Evolutionary conservation across 1,140 invertebrate species (phyloP).

Genomic region (Trachymyrmex septentrionalis): DNA sequence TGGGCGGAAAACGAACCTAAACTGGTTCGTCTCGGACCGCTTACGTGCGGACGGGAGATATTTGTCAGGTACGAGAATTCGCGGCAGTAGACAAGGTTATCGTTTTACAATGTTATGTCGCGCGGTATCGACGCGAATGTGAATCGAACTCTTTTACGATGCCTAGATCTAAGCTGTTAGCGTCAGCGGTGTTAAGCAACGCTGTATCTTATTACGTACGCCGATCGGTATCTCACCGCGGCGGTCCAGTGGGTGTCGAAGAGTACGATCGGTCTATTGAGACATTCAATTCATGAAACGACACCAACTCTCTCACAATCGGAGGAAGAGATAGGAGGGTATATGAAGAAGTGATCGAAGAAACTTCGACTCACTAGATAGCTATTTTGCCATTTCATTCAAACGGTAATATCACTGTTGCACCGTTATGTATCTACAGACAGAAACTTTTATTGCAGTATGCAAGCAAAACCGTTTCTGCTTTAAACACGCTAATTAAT

Average conservation of each 20-base stretch:
- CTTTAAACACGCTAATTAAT: not conserved
- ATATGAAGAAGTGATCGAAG: constrained; percentile 16
- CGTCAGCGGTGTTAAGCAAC: constrained; percentile 12
- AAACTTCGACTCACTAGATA: constrained; percentile 21
- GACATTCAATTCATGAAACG: constrained; percentile 34
- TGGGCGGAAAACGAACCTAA: constrained; percentile 19
- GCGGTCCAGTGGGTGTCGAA: constrained; percentile 33
- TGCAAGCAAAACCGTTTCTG: not conserved
- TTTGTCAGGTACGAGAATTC: constrained; percentile 40
- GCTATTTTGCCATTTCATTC: constrained; percentile 24
- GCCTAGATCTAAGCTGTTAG: constrained; percentile 21
- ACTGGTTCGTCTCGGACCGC: constrained; percentile 18
- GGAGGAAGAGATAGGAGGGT: constrained; percentile 8
- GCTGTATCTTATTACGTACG: constrained; percentile 25
- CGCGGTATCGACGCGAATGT: constrained; percentile 26
- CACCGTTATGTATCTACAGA: constrained; percentile 1
- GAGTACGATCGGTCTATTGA: constrained; percentile 19
- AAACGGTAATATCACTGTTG: not conserved
- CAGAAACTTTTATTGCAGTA: constrained; percentile 4
- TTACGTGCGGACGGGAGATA: not conserved
- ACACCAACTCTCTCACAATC: not conserved
- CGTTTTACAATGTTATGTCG: not conserved
- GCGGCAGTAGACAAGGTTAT: constrained; percentile 8
- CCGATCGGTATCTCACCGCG: constrained; percentile 27
- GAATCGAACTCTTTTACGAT: not conserved